phyloP scores from a whole-genome alignment of 2,113 vertebrate species.

The Hymenochirus boettgeri region DNA sequence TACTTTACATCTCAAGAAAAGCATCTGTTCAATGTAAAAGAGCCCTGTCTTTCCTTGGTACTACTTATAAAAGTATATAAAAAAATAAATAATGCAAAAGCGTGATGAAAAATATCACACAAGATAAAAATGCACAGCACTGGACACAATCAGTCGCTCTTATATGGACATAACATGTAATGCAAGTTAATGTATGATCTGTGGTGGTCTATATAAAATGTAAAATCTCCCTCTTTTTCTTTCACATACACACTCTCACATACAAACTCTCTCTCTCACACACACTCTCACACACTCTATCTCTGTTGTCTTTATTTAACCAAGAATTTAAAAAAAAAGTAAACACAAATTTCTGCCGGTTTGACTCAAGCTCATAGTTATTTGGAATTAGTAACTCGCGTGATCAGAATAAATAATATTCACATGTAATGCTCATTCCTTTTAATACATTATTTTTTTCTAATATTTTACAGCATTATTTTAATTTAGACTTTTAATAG shows the following conservation, averaged over 20 bases:
- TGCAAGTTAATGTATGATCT: slow-evolving; percentile 43
- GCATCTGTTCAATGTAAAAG: slow-evolving; percentile 42
- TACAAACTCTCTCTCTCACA: no score
- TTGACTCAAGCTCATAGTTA: slow-evolving; percentile 15
- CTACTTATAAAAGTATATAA: no score
- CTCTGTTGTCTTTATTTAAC: slow-evolving; percentile 48
- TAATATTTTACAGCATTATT: no score
- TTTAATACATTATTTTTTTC: no score
- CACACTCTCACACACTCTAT: no score
- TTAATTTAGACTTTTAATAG: no score
- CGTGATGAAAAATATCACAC: no score
- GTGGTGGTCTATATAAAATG: slow-evolving; percentile 46
- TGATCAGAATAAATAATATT: slow-evolving; percentile 5
- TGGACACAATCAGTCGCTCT: slow-evolving; percentile 60
- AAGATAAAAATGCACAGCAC: slow-evolving; percentile 54
- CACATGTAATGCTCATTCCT: slow-evolving; percentile 20
- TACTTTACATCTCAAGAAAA: not conserved
- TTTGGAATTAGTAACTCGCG: slow-evolving; percentile 6
- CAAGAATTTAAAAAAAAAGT: slow-evolving; percentile 4
- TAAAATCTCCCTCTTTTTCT: slow-evolving; percentile 5
- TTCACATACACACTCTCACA: no score
- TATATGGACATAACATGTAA: slow-evolving; percentile 46
- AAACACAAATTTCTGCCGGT: slow-evolving; percentile 27
- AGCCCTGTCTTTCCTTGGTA: not conserved
- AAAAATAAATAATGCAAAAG: no score